These are phyloP conservation scores for Pseudotriccus pelzelni DNA, from an alignment of 2,797 vertebrate genomes.

Conservation along the genomic window DNA sequence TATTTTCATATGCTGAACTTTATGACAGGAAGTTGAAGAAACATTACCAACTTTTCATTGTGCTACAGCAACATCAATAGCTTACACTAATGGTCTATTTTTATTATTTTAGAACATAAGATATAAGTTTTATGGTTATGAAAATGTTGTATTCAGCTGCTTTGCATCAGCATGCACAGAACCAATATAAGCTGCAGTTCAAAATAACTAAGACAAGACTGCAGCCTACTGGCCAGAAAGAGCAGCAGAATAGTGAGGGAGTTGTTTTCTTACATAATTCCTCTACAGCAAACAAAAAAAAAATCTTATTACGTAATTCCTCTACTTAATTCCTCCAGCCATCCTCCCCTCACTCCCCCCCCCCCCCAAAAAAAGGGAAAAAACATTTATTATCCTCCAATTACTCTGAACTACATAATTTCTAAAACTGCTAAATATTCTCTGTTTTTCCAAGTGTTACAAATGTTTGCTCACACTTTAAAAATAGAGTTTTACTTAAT, in stretches of 20 bases:
- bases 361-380: neutral
- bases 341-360: no score
- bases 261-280: neutral
- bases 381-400: neutral
- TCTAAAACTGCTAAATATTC: neutral
- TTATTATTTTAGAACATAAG: conserved; percentile 21
- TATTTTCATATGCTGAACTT: neutral
- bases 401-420: neutral
- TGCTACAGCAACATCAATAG: neutral
- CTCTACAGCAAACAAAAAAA: neutral
- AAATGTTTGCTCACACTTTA: neutral
- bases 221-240: conserved; percentile 12
- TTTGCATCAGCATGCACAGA: neutral
- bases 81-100: neutral
- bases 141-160: neutral
- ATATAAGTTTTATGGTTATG: neutral
- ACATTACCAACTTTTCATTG: neutral
- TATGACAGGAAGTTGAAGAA: neutral
- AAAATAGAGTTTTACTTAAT: neutral
- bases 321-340: neutral
- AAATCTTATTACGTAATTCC: neutral
- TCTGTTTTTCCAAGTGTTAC: neutral
- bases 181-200: neutral
- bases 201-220: conserved; percentile 35
- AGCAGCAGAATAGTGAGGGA: neutral